Percentiles rank a stretch among this genome's conserved stretches.
Conservation (phyloP, 2,888 invertebrate genomes). For the Copidosoma aretas region DNA sequence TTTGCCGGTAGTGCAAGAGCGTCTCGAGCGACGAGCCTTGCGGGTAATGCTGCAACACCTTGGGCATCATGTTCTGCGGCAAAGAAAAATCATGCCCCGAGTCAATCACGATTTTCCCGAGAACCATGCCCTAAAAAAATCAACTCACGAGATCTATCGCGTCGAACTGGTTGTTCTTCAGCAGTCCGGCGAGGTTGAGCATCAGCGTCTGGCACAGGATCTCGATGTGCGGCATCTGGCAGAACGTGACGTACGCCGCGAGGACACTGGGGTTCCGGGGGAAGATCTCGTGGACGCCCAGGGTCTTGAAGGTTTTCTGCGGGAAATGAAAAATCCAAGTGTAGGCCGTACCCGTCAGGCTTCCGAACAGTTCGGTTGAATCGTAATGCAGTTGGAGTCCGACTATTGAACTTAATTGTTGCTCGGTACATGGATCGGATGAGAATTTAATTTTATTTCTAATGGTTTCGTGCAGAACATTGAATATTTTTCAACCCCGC, state of each 20-base stretch:
- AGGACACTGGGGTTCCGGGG: conserved; percentile 45
- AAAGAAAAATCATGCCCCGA: background rate
- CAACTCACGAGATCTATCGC: conserved; percentile 35
- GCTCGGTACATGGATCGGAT: too few relatives aligned
- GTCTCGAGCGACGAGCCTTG: conserved; percentile 54
- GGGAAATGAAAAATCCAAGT: background rate
- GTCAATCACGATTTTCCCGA: background rate
- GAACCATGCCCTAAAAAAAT: background rate
- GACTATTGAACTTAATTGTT: too few relatives aligned
- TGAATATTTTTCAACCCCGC: too few relatives aligned
- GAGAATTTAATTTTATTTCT: too few relatives aligned
- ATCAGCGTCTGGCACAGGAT: conserved; percentile 46
- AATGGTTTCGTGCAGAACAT: too few relatives aligned
- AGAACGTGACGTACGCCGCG: conserved; percentile 44
- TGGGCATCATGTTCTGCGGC: conserved; percentile 46
- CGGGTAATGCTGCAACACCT: conserved; percentile 50
- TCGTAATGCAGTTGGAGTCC: too few relatives aligned
- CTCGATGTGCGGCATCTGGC: conserved; percentile 46
- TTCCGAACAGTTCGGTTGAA: too few relatives aligned
- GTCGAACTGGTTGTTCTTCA: conserved; percentile 48
- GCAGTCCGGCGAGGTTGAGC: conserved; percentile 47
- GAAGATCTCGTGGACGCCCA: conserved; percentile 49
- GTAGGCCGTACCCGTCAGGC: too few relatives aligned
- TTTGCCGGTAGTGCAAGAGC: conserved; percentile 52
- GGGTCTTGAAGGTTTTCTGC: conserved; percentile 48